Evolutionary conservation across 2,888 invertebrate genomes (phyloP), one percentile per base, ranked within the genome.

Genomic region (Pseudococcus jackbeardsleyi): DNA sequence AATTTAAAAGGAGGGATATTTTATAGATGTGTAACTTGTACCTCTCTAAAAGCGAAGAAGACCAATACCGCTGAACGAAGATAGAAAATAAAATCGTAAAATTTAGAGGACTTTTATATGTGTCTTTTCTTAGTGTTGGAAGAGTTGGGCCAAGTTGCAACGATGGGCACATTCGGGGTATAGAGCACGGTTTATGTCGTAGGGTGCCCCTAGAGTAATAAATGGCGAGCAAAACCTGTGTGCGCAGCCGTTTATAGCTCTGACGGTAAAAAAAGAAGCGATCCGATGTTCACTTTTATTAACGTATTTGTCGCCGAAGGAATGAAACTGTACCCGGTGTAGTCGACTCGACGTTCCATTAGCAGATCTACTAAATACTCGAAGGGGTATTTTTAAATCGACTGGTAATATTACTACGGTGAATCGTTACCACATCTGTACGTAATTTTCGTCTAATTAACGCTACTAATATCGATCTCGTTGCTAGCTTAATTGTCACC

Each of bases 1-100:
- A 88, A 88, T 88, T 88, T 88, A 88, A 88, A 88, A 88, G 88
- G 88, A 88, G 88, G 88, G 88, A 88, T 88, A 88, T 88, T 88
- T 88, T 88, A 88, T 88, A 88, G 88, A 88, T 88, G 88, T 88
- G 82, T 88, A 88, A 79, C 82, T 88, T 88, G 54, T 88, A 88
- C 88, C 54, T 79, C 86, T 87, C 88, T 88, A 88, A 82, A 50
- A 72, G 48, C 48, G 88, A 79, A 87, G 79, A 54, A 88, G 88
- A 88, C 88, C 88, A 88, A 88, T 88, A 88, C 88, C 88, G 79
- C 50, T 88, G 82, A 82, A 88, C 88, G 88, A 88, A 54, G 88
- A 88, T 88, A 77, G 88, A 88, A 88, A 88, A 88, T 79, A 88
- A 88, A 88, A 88, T 88, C 88, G 88, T 88, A 88, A 88, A 88